phyloP scores from a whole-genome alignment of 2,113 vertebrate species.

The Thermophis baileyi region DNA sequence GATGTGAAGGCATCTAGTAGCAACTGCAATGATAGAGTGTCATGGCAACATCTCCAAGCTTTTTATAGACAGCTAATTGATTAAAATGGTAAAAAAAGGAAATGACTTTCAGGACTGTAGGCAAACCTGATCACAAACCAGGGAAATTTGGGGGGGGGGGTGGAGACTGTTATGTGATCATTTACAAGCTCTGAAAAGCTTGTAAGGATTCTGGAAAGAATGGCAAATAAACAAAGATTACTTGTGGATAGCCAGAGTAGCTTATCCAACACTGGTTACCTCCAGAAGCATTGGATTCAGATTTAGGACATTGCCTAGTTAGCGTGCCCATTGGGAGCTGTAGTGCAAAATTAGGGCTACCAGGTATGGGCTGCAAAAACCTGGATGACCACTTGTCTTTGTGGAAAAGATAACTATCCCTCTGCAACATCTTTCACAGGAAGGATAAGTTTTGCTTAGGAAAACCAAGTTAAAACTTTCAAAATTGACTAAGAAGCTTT shows the following conservation, averaged over 20 bases:
- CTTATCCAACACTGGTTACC: neutral
- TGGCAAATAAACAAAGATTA: neutral
- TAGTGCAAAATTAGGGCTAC: neutral
- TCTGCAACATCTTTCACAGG: neutral
- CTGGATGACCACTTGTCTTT: neutral
- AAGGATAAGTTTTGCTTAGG: neutral
- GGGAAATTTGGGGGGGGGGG: neutral
- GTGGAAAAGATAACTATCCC: neutral
- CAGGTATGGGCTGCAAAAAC: neutral
- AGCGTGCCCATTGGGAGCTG: neutral
- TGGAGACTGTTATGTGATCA: neutral
- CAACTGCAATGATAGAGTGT: neutral
- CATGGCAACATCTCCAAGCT: conserved; percentile 41
- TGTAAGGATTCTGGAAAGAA: neutral
- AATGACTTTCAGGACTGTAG: conserved; percentile 43
- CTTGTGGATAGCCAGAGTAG: no score
- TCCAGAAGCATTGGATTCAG: neutral
- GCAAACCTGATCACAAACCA: neutral
- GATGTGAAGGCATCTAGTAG: conserved; percentile 44
- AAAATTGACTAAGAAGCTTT: neutral
- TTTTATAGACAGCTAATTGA: conserved; percentile 51
- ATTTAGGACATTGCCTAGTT: neutral
- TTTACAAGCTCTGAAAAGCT: neutral
- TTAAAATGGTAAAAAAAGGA: conserved; percentile 50
- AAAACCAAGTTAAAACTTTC: neutral